These are phyloP conservation scores for Aegypius monachus DNA, from an alignment of 2,113 vertebrate species.

Conservation along the genomic window DNA sequence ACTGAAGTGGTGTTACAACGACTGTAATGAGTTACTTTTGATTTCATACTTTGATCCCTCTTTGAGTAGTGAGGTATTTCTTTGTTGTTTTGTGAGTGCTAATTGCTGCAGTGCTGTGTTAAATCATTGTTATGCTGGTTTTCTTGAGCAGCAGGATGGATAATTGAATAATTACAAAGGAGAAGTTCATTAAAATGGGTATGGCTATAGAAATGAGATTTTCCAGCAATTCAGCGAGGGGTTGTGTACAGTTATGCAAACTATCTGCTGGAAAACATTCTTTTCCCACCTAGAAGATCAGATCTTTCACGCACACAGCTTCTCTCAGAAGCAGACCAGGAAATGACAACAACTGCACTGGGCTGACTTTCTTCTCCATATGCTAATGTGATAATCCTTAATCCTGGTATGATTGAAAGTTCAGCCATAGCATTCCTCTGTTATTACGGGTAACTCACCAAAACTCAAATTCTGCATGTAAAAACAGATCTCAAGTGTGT, in stretches of 20 bases:
- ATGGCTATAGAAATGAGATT: not conserved
- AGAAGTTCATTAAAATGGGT: not conserved
- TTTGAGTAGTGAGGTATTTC: constrained; percentile 12
- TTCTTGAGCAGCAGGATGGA: constrained; percentile 16
- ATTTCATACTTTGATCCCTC: constrained; percentile 34
- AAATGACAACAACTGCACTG: not conserved
- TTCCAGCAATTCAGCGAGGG: not conserved
- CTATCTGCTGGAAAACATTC: not conserved
- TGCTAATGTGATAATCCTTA: not conserved
- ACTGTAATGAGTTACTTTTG: constrained; percentile 11
- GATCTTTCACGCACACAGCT: not conserved
- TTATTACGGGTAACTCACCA: not conserved
- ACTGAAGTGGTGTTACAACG: not conserved
- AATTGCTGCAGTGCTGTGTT: constrained; percentile 19
- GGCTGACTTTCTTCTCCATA: not conserved
- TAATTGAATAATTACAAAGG: constrained; percentile 24
- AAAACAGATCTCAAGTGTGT: not conserved
- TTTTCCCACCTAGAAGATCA: not conserved
- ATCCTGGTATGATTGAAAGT: not conserved
- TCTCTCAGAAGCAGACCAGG: not conserved
- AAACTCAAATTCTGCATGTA: not conserved
- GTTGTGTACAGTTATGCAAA: not conserved
- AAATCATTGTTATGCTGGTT: not conserved
- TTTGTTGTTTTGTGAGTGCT: constrained; percentile 25
- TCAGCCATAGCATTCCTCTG: not conserved